These are phyloP conservation scores for Meteorus colon DNA, from an alignment of 2,888 invertebrate species.

Conservation along the genomic window DNA sequence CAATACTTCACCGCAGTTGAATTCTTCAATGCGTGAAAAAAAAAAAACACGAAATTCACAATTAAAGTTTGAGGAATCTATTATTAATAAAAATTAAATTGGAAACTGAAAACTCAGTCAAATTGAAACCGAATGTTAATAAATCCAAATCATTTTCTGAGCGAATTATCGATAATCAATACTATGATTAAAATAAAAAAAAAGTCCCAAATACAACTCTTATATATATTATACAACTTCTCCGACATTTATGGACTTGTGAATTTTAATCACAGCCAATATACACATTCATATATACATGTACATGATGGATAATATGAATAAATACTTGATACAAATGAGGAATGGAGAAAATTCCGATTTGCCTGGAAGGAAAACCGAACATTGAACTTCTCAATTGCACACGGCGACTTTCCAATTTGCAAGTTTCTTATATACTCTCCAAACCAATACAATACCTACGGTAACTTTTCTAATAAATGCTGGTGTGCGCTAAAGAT, in stretches of 20 bases:
- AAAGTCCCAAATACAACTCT: background rate
- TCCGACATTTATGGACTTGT: background rate
- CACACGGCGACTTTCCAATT: conserved; percentile 54
- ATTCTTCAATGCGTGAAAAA: background rate
- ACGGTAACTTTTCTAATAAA: conserved; percentile 58
- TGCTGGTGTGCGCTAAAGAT: conserved; percentile 49
- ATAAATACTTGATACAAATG: conserved; percentile 4
- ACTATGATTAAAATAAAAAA: background rate
- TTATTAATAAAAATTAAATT: background rate
- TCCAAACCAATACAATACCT: conserved; percentile 46
- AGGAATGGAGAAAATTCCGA: conserved; percentile 31
- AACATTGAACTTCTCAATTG: conserved; percentile 48
- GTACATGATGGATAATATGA: background rate
- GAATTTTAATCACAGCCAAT: background rate
- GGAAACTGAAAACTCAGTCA: too few species aligned
- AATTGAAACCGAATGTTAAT: too few species aligned
- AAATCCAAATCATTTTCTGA: too few species aligned
- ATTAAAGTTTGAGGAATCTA: background rate
- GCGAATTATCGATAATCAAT: background rate
- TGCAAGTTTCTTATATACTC: conserved; percentile 53
- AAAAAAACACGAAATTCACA: background rate
- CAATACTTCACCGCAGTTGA: background rate
- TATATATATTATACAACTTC: background rate
- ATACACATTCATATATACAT: background rate
- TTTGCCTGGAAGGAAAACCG: conserved; percentile 21